Base-by-base conservation (phyloP, 2,797 vertebrate species). In the Thunnus albacares region DNA sequence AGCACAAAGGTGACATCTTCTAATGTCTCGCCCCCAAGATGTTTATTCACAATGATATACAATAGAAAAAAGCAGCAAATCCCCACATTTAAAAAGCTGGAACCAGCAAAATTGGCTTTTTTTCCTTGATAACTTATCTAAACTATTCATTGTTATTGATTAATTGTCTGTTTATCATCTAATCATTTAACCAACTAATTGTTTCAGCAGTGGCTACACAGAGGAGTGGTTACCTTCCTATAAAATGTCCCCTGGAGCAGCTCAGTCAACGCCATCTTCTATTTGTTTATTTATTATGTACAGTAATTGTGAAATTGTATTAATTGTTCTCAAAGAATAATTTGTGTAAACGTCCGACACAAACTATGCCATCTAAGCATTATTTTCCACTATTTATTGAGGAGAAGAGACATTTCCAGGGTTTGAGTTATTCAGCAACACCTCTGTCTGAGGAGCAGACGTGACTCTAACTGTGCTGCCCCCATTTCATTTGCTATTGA, bases 381-480 rank as follows among this genome's bases (percentile, higher is more conserved):
- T 41, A 28, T 33, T 65, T 66, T 14, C 5, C 45, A 35, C 30
- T 22, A 55, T 75, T 47, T 38, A 6, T 11, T 11, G 15, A 33
- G 24, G 28, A 8, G n/a, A 20, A 41, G 35, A 43, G 8, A 62
- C 22, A 17, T 59, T 26, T 59, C 47, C 5, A 33, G 17, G 24
- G 0, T 33, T 58, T 13, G 67, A 74, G 35, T 65, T 58, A 79
- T 80, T 75, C 72, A 57, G n/a, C 12, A 38, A 49, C 66, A 45
- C 58, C 55, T 71, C 47, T 51, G 56, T 35, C 55, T 58, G 76
- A 79, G 64, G 55, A 24, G 35, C 55, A 69, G 64, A 45, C 51
- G 24, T 84, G 80, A 78, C 80, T 76, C 56, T 38, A 69, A 77
- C 61, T 74, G 64, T 51, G 71, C 38, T 24, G 70, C n/a, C 28